Evolutionary conservation across 2,113 vertebrate species (phyloP), one percentile per base, ranked within the genome.

Genomic region (Psittacula cyanocephala): DNA sequence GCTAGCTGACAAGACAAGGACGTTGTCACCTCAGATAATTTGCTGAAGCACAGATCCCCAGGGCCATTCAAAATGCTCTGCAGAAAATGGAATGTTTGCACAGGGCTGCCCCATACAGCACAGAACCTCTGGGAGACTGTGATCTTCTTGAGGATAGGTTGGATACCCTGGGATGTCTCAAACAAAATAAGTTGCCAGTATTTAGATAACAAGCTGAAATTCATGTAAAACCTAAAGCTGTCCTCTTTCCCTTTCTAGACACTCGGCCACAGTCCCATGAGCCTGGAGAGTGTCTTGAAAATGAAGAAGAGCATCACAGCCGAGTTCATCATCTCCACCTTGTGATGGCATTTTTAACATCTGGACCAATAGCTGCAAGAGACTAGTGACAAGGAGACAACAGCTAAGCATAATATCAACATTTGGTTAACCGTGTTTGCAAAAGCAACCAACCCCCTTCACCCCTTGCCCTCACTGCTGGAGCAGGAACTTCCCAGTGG

Each of bases 361-460:
- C 77, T 25, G 46, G 86, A 65, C 69, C 53, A 19, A 13, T 91
- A 96, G 94, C 86, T 87, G 63, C 83, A 81, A 94, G 86, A 82
- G 91, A 94, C 81, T 96, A 84, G 83, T 95, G 90, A 95, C 86
- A 89, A 89, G 93, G 80, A 96, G 88, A 94, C 93, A 96, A 90
- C 47, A 2, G 80, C 80, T 94, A 96, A 97, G 69, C 80, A 96
- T 92, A 96, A 97, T 96, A 96, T 89, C 96, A 97, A 96, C 96
- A 93, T 97, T 96, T 96, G 86, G 88, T 94, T 96, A 97, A 84
- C 83, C 0, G 1, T 96, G 95, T 95, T 93, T 95, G 93, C 93
- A 96, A 86, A 96, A 96, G 64, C 83, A 95, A 76, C 37, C 86
- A 57, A 69, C 62, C 55, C 69, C 90, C 44, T 90, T 96, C 88